These are phyloP conservation scores for Chaetoderma sp. DNA, from an alignment of 2,888 invertebrate species.

Conservation along the genomic window DNA sequence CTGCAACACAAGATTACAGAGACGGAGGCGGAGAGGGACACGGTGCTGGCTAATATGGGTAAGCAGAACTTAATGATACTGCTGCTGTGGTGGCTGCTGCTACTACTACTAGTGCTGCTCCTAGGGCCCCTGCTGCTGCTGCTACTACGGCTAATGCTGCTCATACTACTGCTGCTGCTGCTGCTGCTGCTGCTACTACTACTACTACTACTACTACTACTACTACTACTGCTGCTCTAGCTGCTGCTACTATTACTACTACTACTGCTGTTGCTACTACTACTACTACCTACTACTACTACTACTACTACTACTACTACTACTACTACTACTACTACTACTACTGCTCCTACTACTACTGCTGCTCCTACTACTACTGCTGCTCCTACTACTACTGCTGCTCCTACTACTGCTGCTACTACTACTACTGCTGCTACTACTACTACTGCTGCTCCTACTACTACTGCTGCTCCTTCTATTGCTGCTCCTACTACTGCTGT, in stretches of 20 bases:
- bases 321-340: not conserved
- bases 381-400: too few species aligned
- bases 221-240: not conserved
- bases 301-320: not conserved
- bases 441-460: too few species aligned
- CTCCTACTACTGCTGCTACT: not conserved
- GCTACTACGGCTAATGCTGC: not conserved
- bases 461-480: too few species aligned
- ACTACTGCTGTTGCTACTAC: not conserved
- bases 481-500: too few species aligned
- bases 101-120: not conserved
- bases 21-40: conserved; percentile 91
- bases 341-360: too few species aligned
- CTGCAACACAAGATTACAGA: conserved; percentile 86
- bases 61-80: conserved; percentile 16
- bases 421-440: not conserved
- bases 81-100: too few species aligned
- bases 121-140: not conserved
- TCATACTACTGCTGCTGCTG: not conserved
- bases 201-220: not conserved
- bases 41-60: conserved; percentile 76
- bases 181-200: not conserved
- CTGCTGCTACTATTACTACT: not conserved
- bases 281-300: too few species aligned
- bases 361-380: too few species aligned